phyloP scores from a whole-genome alignment of 1,140 invertebrate species.

The Drosophila sproati region DNA sequence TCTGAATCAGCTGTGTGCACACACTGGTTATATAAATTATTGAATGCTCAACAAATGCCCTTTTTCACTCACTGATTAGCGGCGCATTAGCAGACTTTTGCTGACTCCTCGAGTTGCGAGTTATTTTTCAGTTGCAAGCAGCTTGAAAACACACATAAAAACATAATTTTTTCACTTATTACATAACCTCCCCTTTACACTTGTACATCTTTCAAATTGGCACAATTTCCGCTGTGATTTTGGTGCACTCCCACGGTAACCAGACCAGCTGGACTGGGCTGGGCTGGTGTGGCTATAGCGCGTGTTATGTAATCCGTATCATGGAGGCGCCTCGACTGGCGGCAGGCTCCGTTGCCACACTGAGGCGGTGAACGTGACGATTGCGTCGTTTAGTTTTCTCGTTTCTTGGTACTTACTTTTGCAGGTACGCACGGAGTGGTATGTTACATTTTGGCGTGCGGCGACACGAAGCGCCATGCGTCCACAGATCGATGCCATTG shows the following conservation, averaged over 20 bases:
- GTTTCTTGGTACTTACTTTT: slow-evolving; percentile 84
- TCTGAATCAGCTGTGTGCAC: slow-evolving; percentile 22
- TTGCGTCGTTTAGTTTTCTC: background rate
- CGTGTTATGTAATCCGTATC: slow-evolving; percentile 60
- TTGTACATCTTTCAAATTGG: slow-evolving; percentile 3
- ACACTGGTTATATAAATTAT: slow-evolving; percentile 22
- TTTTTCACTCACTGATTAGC: background rate
- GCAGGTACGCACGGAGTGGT: slow-evolving; percentile 84
- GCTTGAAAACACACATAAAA: slow-evolving; percentile 15
- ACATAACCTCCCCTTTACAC: slow-evolving; percentile 65
- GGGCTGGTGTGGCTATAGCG: background rate
- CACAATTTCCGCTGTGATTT: background rate
- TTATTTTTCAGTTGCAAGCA: slow-evolving; percentile 12
- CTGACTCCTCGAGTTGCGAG: slow-evolving; percentile 39
- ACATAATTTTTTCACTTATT: slow-evolving; percentile 63
- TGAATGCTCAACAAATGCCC: background rate
- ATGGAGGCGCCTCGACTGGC: slow-evolving; percentile 1
- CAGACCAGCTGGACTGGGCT: too few relatives aligned
- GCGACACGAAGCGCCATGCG: slow-evolving; percentile 85
- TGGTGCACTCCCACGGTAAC: background rate
- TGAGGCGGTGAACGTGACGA: slow-evolving; percentile 21
- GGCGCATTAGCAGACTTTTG: slow-evolving; percentile 2
- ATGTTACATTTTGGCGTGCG: slow-evolving; percentile 85
- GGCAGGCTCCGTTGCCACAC: slow-evolving; percentile 1
- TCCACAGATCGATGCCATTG: slow-evolving; percentile 87